These are phyloP conservation scores for Epinephelus awoara DNA, from an alignment of 2,797 vertebrate genomes.

Conservation along the genomic window DNA sequence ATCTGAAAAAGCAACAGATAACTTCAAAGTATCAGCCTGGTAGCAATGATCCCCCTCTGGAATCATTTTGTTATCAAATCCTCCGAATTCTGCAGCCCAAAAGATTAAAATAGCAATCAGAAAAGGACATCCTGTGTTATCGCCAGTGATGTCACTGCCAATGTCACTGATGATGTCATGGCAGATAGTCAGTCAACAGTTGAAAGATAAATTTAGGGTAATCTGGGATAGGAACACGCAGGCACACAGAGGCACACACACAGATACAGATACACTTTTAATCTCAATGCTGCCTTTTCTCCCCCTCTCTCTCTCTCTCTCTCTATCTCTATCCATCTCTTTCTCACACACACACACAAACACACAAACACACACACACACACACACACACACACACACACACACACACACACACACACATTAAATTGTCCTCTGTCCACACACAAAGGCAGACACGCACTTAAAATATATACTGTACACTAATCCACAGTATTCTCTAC, in stretches of 20 bases:
- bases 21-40: constrained; percentile 14
- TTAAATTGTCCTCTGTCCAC: constrained; percentile 1
- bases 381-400: neutral
- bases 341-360: constrained; percentile 4
- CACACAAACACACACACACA: constrained; percentile 7
- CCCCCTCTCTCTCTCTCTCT: neutral
- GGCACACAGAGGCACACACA: constrained; percentile 46
- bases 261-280: constrained; percentile 58
- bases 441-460: constrained; percentile 7
- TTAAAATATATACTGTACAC: constrained; percentile 32
- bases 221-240: constrained; percentile 74
- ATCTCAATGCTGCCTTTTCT: constrained; percentile 42
- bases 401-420: constrained; percentile 11
- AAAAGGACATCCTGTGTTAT: constrained; percentile 67
- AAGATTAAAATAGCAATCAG: constrained; percentile 67
- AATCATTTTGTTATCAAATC: constrained; percentile 45
- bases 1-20: constrained; percentile 2
- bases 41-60: neutral
- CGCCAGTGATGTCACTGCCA: constrained; percentile 56
- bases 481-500: constrained; percentile 58
- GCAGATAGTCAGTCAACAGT: constrained; percentile 50
- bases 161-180: constrained; percentile 67
- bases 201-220: constrained; percentile 77
- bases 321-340: neutral
- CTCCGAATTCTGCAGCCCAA: constrained; percentile 32